phyloP scores from a whole-genome alignment of 1,140 invertebrate species.

The Ericerus pela region DNA sequence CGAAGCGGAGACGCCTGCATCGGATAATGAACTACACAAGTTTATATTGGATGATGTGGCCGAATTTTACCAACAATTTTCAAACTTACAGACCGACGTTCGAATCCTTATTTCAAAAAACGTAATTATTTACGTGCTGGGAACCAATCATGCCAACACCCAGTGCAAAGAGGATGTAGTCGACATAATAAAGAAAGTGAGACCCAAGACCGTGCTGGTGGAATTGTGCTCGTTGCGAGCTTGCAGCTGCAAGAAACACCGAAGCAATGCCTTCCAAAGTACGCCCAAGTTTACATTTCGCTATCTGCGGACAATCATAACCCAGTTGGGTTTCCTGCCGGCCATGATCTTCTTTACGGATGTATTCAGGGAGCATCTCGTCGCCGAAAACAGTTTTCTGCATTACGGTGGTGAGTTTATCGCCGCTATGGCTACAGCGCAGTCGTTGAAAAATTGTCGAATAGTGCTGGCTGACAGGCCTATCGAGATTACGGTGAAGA shows the following conservation, averaged over 20 bases:
- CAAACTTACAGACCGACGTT: conserved; percentile 1
- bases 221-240: background rate
- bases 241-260: conserved; percentile 2
- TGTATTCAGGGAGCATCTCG: conserved; percentile 3
- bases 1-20: too few species aligned
- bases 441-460: conserved; percentile 1
- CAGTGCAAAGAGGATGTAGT: conserved; percentile 3
- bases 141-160: background rate
- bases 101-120: conserved; percentile 1
- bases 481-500: background rate
- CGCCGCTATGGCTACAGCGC: conserved; percentile 2
- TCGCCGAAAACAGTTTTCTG: background rate
- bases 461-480: background rate
- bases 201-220: background rate
- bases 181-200: background rate
- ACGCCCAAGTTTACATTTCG: background rate
- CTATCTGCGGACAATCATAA: background rate
- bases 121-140: background rate
- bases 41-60: background rate
- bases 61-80: conserved; percentile 6
- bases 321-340: background rate
- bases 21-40: background rate
- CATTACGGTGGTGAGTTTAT: conserved; percentile 5
- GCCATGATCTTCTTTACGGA: conserved; percentile 6
- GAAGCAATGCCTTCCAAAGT: conserved; percentile 2